A percentile compares a stretch with the other conserved stretches of the same genome.
Conservation (phyloP, 2,797 vertebrate species). For the Poeciliopsis turneri region DNA sequence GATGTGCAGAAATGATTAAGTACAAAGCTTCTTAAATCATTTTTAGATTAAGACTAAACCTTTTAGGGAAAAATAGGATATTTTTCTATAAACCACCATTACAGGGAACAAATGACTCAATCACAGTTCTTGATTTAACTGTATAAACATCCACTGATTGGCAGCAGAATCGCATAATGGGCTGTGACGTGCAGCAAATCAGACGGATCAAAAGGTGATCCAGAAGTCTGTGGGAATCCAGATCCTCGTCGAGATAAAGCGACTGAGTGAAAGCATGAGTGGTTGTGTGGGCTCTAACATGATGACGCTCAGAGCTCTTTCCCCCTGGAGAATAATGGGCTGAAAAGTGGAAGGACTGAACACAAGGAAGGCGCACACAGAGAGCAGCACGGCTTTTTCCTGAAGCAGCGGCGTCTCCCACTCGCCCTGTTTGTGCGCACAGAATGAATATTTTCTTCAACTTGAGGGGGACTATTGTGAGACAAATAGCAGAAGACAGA, state of each 20-base stretch:
- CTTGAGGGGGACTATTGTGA: constrained; percentile 62
- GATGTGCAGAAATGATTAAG: not conserved
- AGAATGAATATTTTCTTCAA: constrained; percentile 77
- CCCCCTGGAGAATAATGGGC: constrained; percentile 71
- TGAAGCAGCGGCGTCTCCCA: constrained; percentile 42
- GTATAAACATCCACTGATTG: constrained; percentile 5
- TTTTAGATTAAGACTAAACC: not conserved
- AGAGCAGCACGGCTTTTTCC: constrained; percentile 47
- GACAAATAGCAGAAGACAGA: constrained; percentile 67
- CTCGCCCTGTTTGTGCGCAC: constrained; percentile 20
- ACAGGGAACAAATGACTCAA: not conserved
- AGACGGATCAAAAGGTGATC: constrained; percentile 33
- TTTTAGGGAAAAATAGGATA: not conserved
- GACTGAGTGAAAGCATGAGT: constrained; percentile 62
- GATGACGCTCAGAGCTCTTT: constrained; percentile 71
- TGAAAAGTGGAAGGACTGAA: constrained; percentile 71
- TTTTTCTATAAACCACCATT: not conserved
- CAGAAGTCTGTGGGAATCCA: constrained; percentile 56
- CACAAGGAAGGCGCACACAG: constrained; percentile 47
- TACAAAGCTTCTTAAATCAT: not conserved
- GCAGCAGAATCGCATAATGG: not conserved
- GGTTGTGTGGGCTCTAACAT: constrained; percentile 71
- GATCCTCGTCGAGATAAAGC: constrained; percentile 40
- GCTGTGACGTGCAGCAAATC: constrained; percentile 15
- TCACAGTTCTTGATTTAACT: not conserved